phyloP scores from a whole-genome alignment of 2,888 invertebrate species.

The Encarsia formosa region DNA sequence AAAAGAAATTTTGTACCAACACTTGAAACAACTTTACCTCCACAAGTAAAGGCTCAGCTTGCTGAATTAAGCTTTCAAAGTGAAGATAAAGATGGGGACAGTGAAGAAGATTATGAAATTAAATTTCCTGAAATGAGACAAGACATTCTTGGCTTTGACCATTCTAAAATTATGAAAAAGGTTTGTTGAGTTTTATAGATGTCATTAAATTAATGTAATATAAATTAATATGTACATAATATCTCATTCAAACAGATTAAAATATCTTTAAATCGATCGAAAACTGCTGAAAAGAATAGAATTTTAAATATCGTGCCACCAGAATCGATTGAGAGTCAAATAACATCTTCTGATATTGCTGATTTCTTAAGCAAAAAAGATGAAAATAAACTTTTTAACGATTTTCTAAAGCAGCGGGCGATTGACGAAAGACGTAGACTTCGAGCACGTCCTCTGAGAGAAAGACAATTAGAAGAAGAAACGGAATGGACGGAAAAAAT shows the following conservation, averaged over 20 bases:
- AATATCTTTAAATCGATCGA: conserved; percentile 41
- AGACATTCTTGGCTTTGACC: conserved; percentile 68
- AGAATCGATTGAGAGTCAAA: background rate
- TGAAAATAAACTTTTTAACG: conserved; percentile 55
- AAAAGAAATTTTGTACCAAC: background rate
- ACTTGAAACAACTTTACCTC: conserved; percentile 31
- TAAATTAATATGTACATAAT: background rate
- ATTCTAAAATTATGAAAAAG: conserved; percentile 59
- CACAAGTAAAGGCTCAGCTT: conserved; percentile 23
- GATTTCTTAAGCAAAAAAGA: conserved; percentile 36
- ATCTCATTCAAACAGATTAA: conserved; percentile 38
- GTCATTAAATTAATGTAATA: background rate
- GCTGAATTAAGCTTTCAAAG: conserved; percentile 13
- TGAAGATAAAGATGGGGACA: conserved; percentile 21
- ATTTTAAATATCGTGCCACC: conserved; percentile 4
- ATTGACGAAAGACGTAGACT: conserved; percentile 41
- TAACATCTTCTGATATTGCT: background rate
- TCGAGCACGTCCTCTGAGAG: background rate
- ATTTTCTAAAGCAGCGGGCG: conserved; percentile 57
- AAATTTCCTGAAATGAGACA: conserved; percentile 68
- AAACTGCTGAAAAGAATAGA: conserved; percentile 35
- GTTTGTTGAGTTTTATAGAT: conserved; percentile 33
- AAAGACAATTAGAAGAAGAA: conserved; percentile 12
- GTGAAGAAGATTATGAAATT: conserved; percentile 43
- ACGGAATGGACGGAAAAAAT: background rate